phyloP scores from a whole-genome alignment of 2,888 invertebrate species.

The Eulithis prunata region DNA sequence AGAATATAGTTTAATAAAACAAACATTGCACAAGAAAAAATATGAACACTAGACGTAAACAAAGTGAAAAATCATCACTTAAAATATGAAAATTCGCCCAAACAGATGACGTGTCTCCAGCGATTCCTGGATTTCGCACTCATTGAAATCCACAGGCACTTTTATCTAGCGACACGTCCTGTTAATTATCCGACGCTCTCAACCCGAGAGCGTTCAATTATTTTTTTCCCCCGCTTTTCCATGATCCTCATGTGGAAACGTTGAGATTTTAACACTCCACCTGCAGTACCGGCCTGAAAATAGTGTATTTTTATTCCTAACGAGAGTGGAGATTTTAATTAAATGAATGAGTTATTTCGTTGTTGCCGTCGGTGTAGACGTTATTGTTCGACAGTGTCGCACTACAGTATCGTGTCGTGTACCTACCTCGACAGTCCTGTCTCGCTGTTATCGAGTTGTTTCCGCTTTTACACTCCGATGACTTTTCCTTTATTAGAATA shows the following conservation, averaged over 20 bases:
- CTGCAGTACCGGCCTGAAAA: conserved; percentile 73
- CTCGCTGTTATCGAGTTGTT: conserved; percentile 55
- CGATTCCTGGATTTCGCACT: conserved; percentile 66
- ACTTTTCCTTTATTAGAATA: conserved; percentile 53
- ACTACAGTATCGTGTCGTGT: conserved; percentile 48
- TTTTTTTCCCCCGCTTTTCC: conserved; percentile 73
- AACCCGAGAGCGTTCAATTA: conserved; percentile 78
- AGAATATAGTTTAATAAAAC: neutral
- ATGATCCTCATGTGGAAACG: conserved; percentile 79
- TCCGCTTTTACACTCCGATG: conserved; percentile 54
- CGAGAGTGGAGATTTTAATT: conserved; percentile 74
- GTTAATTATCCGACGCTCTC: conserved; percentile 82
- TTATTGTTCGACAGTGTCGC: conserved; percentile 43
- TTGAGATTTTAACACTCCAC: conserved; percentile 83
- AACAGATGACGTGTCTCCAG: conserved; percentile 58
- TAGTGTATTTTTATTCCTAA: conserved; percentile 70
- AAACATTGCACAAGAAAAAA: conserved; percentile 47
- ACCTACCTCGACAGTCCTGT: conserved; percentile 16
- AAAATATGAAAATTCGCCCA: conserved; percentile 65
- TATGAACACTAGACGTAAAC: conserved; percentile 61
- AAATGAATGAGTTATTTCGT: conserved; percentile 73
- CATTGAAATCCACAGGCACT: conserved; percentile 78
- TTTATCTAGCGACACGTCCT: conserved; percentile 82
- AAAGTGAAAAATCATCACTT: conserved; percentile 73
- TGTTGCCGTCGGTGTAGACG: conserved; percentile 46